Conservation (phyloP, 37 sponge, comb jelly and placozoan genomes). For the Axinella damicornis region DNA sequence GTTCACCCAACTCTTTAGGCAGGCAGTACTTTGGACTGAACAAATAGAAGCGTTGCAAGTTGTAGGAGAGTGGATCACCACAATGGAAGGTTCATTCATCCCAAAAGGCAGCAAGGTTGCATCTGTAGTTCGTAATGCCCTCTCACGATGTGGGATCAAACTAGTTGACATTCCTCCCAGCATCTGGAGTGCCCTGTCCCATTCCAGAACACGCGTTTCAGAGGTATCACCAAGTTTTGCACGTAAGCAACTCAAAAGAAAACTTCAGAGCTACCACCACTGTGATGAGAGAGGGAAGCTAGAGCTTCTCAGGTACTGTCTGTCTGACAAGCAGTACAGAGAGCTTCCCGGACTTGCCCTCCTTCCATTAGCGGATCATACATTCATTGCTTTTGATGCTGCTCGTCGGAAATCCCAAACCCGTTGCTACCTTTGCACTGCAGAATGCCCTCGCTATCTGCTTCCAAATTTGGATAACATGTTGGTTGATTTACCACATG, state of each 20-base stretch:
- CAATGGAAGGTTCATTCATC: neutral
- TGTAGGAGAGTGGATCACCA: neutral
- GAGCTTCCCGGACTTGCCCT: conserved; percentile 22
- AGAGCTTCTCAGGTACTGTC: conserved; percentile 28
- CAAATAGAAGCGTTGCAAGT: neutral
- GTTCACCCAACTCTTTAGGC: neutral
- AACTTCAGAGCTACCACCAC: neutral
- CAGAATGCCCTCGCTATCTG: too few species aligned
- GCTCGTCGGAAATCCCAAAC: too few species aligned
- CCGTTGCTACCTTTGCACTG: too few species aligned
- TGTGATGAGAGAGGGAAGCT: neutral
- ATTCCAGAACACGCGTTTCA: neutral
- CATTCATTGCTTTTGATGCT: too few species aligned
- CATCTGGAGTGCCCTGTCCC: neutral
- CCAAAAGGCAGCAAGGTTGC: neutral
- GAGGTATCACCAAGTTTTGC: neutral
- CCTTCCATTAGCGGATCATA: conserved; percentile 27
- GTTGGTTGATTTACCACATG: too few species aligned
- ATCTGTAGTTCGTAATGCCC: neutral
- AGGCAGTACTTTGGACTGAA: neutral
- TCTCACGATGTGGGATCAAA: conserved; percentile 10
- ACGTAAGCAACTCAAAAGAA: neutral
- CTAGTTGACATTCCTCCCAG: conserved; percentile 1
- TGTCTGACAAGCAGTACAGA: conserved; percentile 14
- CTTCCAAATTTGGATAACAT: too few species aligned